These are phyloP conservation scores for Thymelicus acteon DNA, from an alignment of 2,888 invertebrate species.

Conservation along the genomic window DNA sequence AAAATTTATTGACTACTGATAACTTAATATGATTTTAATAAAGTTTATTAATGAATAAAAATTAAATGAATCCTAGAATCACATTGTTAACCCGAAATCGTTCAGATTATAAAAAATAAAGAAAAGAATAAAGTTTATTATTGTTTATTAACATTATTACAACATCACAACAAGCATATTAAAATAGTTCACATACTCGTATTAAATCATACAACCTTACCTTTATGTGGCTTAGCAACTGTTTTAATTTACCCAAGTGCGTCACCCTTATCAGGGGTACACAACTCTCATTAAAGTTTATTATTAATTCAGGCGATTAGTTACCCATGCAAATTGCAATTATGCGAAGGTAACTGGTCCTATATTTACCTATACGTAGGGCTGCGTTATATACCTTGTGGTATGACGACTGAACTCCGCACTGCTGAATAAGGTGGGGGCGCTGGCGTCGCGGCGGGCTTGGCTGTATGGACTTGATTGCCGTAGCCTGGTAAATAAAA, in stretches of 20 bases:
- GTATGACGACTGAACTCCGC: constrained; percentile 68
- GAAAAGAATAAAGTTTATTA: too few relatives aligned
- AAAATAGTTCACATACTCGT: not conserved
- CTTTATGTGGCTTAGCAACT: not conserved
- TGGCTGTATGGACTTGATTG: constrained; percentile 86
- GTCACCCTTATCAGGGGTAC: constrained; percentile 18
- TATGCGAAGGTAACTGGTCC: constrained; percentile 29
- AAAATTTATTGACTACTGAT: too few relatives aligned
- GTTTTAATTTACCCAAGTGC: not conserved
- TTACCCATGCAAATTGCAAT: constrained; percentile 37
- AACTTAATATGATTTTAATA: too few relatives aligned
- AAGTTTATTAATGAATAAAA: too few relatives aligned
- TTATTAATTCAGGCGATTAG: constrained; percentile 33
- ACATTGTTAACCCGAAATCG: too few relatives aligned
- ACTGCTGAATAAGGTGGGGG: constrained; percentile 89
- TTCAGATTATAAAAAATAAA: too few relatives aligned
- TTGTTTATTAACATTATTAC: too few relatives aligned
- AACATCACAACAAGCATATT: too few relatives aligned
- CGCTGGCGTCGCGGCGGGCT: constrained; percentile 91
- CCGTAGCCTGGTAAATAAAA: constrained; percentile 59
- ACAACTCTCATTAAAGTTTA: constrained; percentile 20
- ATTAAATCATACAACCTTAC: not conserved
- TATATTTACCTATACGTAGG: constrained; percentile 42
- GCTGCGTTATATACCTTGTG: constrained; percentile 68
- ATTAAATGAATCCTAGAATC: too few relatives aligned